These are phyloP conservation scores for Cosmia trapezina DNA, from an alignment of 2,888 invertebrate species.

Conservation along the genomic window DNA sequence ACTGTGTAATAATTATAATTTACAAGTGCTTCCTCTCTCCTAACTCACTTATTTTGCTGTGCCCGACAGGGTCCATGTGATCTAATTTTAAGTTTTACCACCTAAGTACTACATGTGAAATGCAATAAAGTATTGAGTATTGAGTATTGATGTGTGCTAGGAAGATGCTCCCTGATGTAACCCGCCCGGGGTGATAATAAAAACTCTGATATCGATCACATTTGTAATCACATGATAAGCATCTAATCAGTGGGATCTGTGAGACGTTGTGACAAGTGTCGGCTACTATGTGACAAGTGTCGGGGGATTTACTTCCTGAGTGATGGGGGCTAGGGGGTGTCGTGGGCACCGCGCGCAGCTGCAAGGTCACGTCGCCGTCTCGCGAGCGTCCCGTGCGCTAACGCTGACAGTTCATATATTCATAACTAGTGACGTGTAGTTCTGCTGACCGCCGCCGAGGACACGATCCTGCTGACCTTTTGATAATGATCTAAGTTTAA, in stretches of 20 bases:
- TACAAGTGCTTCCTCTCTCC: no score
- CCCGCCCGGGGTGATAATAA: background rate
- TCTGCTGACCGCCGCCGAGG: background rate
- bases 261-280: slow-evolving; percentile 19
- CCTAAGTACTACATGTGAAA: no score
- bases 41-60: no score
- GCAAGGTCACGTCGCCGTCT: slow-evolving; percentile 7
- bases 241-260: slow-evolving; percentile 16
- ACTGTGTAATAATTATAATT: no score
- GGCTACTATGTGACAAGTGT: slow-evolving; percentile 9
- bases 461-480: slow-evolving; percentile 18
- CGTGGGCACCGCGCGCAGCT: slow-evolving; percentile 2
- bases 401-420: background rate
- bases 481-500: slow-evolving; percentile 6
- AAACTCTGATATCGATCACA: slow-evolving; percentile 9
- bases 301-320: background rate
- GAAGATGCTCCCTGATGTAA: background rate
- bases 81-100: no score
- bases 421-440: background rate
- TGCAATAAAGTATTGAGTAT: no score
- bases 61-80: no score
- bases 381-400: background rate
- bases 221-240: slow-evolving; percentile 28
- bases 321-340: background rate
- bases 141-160: no score